A percentile compares a stretch with the other conserved stretches of the same genome.
Evolutionary conservation across 2,888 invertebrate species (phyloP).

Genomic region (Bombyx huttoni): DNA sequence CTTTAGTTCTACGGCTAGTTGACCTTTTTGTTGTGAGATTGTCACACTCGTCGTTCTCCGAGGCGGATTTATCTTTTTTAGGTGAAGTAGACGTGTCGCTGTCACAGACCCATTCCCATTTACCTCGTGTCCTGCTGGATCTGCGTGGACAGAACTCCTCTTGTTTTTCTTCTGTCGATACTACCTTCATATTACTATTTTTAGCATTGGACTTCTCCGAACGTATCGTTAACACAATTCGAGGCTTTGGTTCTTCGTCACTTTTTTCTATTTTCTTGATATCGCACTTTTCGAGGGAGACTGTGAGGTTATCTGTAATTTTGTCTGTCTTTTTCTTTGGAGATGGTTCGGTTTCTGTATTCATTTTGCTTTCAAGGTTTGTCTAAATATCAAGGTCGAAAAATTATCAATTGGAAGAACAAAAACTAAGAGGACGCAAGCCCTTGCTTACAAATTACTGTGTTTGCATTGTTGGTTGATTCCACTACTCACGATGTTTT

Average conservation of each 20-base stretch:
- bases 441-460: neutral
- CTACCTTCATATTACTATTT: slow-evolving; percentile 66
- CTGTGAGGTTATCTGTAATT: slow-evolving; percentile 27
- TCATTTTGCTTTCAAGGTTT: slow-evolving; percentile 50
- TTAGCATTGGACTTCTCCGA: slow-evolving; percentile 72
- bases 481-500: too few species aligned
- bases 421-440: neutral
- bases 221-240: slow-evolving; percentile 75
- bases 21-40: slow-evolving; percentile 70
- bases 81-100: slow-evolving; percentile 30
- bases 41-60: slow-evolving; percentile 55
- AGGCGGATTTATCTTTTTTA: slow-evolving; percentile 37
- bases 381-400: slow-evolving; percentile 16
- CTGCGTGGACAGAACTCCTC: slow-evolving; percentile 47
- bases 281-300: slow-evolving; percentile 36
- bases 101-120: slow-evolving; percentile 53
- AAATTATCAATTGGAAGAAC: neutral
- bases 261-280: slow-evolving; percentile 35
- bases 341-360: slow-evolving; percentile 36
- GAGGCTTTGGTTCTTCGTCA: slow-evolving; percentile 62
- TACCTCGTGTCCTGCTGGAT: slow-evolving; percentile 41
- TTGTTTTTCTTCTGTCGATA: slow-evolving; percentile 55
- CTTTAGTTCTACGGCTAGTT: slow-evolving; percentile 75
- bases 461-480: neutral
- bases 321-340: slow-evolving; percentile 44